Base-by-base conservation (phyloP, 2,888 invertebrate species). In the Parnassius orleans region DNA sequence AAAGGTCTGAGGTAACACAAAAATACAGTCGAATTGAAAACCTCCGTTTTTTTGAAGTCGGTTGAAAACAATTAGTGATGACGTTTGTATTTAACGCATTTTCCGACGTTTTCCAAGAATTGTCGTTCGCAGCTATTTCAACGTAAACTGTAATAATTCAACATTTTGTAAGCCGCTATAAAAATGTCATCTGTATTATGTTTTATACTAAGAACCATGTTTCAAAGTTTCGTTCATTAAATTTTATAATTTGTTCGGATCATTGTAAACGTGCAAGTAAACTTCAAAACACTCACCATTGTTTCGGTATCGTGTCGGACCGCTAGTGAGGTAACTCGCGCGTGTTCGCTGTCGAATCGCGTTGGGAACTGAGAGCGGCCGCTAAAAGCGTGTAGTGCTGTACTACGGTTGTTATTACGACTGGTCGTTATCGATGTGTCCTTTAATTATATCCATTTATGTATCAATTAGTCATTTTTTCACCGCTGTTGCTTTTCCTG, bases 281-380 rank as follows among this genome's bases (percentile, higher is more conserved):
- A 33, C 33, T 24, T 60, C 12, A 5, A 14, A 60, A 61, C 55
- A 70, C 73, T 72, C 62, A 72, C 73, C 73, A 73, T 73, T 15
- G 63, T 59, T 46, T 51, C 63, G 50, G 44, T 19, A 51, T 48
- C 42, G 42, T 41, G 12, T 43, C 24, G 15, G 51, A 15, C 44
- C 57, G 43, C 24, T 53, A 24, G 48, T 44, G 57, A 54, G 52
- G 60, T 50, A 58, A 57, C 56, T 57, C 63, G 19, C 57, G 53
- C 24, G 53, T 41, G 24, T 42, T 59, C 61, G 46, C 58, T 47
- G 52, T 33, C 59, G 64, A 66, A 60, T 66, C 70, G 65, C 68
- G 65, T 61, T 61, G 55, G 68, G 64, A 66, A 71, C 72, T 71
- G 71, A 61, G 14, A 53, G 67, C 42, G 42, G 55, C 48, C 61